Base-by-base conservation (phyloP, 2,888 invertebrate genomes). In the Phragmatobia fuliginosa region DNA sequence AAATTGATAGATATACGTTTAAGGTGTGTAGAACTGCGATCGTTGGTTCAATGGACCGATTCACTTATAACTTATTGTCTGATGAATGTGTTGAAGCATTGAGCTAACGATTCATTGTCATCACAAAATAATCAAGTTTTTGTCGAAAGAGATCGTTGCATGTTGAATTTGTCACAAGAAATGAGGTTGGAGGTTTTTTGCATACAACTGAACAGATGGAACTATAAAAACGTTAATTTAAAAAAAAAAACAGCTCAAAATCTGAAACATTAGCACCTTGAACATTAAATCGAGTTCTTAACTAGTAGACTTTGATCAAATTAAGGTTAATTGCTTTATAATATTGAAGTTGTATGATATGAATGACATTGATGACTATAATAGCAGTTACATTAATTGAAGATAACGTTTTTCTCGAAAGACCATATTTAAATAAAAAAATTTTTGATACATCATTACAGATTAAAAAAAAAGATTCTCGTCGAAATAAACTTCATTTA, bases 251-350 rank as follows among this genome's bases (percentile, higher is more conserved):
- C 41, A 31, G 10, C 41, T 31, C 36, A 11, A n/a, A 49, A 80
- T 77, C 79, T 73, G 77, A 83, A 85, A 83, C 84, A 86, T 81
- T 60, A 78, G 66, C 65, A 5, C 21, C 28, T 38, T 82, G 84
- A 87, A 85, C 85, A 85, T 78, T 84, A 80, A 81, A 84, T 85
- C 82, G 73, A 68, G 75, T 72, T 80, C 65, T 68, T 72, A 76
- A 72, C 72, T 71, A 73, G 74, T 77, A 67, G 62, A 58, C 36
- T 28, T n/a, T 68, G 62, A 56, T 14, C 5, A 56, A 14, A 3
- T 1, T 28, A 25, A 56, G 14, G 4, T 25, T 56, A 28, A 76
- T 80, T 63, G 68, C 76, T 63, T 63, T 63, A 49, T 62, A 62
- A 62, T 8, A 28, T 38, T 18, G 10, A 3, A 28, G 38, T 61